These are phyloP conservation scores for Hyposoter didymator DNA, from an alignment of 2,888 invertebrate genomes.

Conservation along the genomic window DNA sequence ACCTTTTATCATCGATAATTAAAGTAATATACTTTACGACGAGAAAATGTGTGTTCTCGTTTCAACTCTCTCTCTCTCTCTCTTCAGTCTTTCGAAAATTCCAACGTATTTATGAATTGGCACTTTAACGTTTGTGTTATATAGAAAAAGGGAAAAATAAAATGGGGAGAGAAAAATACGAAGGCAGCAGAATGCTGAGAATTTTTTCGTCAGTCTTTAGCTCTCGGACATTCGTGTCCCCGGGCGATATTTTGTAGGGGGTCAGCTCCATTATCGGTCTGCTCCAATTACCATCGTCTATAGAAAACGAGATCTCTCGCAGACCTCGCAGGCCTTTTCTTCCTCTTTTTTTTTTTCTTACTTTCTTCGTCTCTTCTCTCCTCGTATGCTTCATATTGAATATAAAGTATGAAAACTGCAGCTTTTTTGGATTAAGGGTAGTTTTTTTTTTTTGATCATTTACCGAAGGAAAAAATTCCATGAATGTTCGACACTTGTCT, in stretches of 20 bases:
- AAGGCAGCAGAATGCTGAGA: constrained; percentile 40
- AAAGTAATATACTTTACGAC: constrained; percentile 37
- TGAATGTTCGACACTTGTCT: neutral
- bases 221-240: constrained; percentile 62
- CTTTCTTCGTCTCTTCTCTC: neutral
- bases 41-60: constrained; percentile 26
- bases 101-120: constrained; percentile 38
- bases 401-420: constrained; percentile 12
- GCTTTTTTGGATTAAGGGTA: neutral
- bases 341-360: constrained; percentile 67
- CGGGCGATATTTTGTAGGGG: constrained; percentile 63
- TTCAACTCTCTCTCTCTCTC: neutral
- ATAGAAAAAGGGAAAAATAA: neutral
- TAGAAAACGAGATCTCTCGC: constrained; percentile 57
- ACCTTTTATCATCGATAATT: constrained; percentile 31
- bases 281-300: constrained; percentile 70
- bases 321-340: constrained; percentile 67
- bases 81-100: constrained; percentile 32
- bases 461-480: neutral
- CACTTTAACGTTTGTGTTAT: constrained; percentile 40
- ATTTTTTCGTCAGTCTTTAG: constrained; percentile 49
- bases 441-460: neutral
- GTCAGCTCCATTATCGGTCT: constrained; percentile 64
- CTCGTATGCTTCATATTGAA: neutral
- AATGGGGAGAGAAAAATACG: constrained; percentile 30